A percentile compares a stretch with the other conserved stretches of the same genome.
These are phyloP conservation scores for Burhinus bistriatus DNA, from an alignment of 2,113 vertebrate species.

Conservation along the genomic window DNA sequence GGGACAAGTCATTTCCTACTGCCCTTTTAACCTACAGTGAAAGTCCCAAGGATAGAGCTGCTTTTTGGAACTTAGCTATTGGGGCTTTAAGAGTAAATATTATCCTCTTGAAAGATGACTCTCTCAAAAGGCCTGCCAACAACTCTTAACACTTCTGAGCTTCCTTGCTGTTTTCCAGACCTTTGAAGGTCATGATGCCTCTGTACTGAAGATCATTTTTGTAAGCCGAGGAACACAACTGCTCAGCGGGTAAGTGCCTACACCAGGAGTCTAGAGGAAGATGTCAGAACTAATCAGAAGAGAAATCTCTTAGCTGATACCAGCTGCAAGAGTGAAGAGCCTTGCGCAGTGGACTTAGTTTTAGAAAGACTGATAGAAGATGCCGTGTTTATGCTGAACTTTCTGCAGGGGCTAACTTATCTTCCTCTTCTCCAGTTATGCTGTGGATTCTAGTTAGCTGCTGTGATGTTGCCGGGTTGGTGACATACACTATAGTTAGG, in stretches of 20 bases:
- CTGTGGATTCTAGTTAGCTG: not conserved
- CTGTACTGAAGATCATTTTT: constrained; percentile 92
- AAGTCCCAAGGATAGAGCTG: not conserved
- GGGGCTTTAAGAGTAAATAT: not conserved
- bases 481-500: fast-evolving
- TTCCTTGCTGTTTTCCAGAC: constrained; percentile 73
- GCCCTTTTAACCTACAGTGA: not conserved
- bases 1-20: not conserved
- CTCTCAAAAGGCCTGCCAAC: not conserved
- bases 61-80: not conserved
- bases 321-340: not conserved
- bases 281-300: not conserved
- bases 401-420: not conserved
- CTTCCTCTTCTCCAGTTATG: not conserved
- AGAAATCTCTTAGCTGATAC: not conserved
- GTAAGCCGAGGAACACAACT: constrained; percentile 91
- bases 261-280: not conserved
- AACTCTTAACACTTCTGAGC: not conserved
- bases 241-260: constrained; percentile 81
- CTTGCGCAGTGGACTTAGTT: not conserved
- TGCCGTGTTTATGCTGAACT: not conserved
- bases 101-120: not conserved
- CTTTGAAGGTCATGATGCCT: constrained; percentile 96
- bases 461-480: not conserved
- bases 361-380: not conserved